A percentile compares a stretch with the other conserved stretches of the same genome.
Conservation (phyloP, 1,140 invertebrate genomes). For the Chlorops oryzae region DNA sequence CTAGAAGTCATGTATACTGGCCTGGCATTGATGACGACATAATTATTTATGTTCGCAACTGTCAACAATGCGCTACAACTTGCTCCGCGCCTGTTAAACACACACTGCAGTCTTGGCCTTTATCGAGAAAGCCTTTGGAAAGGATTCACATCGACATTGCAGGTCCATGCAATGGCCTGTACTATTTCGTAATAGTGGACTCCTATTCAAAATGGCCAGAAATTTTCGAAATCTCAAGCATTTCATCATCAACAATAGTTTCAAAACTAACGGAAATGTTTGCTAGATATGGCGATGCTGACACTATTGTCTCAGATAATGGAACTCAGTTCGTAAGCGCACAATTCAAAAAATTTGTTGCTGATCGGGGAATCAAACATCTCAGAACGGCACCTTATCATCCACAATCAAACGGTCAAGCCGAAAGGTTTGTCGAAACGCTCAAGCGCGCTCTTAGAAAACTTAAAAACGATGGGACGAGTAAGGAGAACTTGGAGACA, state of each 20-base stretch:
- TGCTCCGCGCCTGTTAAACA: constrained; percentile 14
- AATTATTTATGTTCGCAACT: constrained; percentile 33
- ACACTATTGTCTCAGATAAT: too few species aligned
- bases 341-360: constrained; percentile 18
- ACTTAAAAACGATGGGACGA: constrained; percentile 5
- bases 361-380: constrained; percentile 18
- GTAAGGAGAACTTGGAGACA: constrained; percentile 1
- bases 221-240: constrained; percentile 5
- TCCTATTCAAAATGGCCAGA: constrained; percentile 15
- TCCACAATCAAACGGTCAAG: constrained; percentile 30
- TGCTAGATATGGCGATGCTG: constrained; percentile 19
- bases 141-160: constrained; percentile 11
- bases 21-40: constrained; percentile 49
- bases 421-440: constrained; percentile 24
- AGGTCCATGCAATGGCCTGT: constrained; percentile 6
- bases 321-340: too few species aligned
- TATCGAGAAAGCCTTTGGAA: constrained; percentile 18
- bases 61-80: constrained; percentile 28
- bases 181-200: constrained; percentile 11
- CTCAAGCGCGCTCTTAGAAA: constrained; percentile 10
- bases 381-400: constrained; percentile 16
- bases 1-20: constrained; percentile 51
- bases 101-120: constrained; percentile 24
- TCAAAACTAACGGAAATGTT: constrained; percentile 10
- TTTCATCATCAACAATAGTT: constrained; percentile 2